Base-by-base conservation (phyloP, 2,888 invertebrate genomes). In the Pollenia griseotomentosa region DNA sequence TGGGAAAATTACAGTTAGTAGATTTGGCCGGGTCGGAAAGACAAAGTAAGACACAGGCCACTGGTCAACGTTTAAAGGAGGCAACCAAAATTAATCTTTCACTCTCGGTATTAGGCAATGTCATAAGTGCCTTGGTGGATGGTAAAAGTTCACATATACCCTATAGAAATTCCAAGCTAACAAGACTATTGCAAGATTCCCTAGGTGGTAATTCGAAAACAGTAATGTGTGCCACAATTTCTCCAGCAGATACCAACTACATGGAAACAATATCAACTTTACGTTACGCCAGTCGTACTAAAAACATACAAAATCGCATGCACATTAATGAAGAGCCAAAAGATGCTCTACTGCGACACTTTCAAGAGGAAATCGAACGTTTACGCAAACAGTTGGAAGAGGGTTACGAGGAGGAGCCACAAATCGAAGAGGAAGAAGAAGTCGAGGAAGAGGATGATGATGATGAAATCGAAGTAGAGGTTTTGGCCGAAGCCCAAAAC, bases 1-100 rank as follows among this genome's bases (percentile, higher is more conserved):
- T 98, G 95, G 99, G 99, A 75, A 99, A 99, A 94, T 94, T 99
- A 78, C 99, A 99, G 94, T 95, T 99, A 71, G 99, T 99, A 0
- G 99, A 99, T 94, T 95, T 99, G 92, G 99, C 99, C 86, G 99
- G 99, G 73, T 99, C 99, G 0, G 99, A 99, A 93, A 95, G 99
- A 42, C 98, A 99, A 92, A 97, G 97, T 91, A 98, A 99, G 94
- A 99, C 99, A 0, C 99, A 99, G 90, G 98, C 99, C 0, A 96
- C 97, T 46, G 98, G 99, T 44, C 96, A 98, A 88, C 95, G 99
- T 1, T 94, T 99, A 77, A 97, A 98, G 91, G 99, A 99, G 94
- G 99, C 99, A 0, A 98, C 98, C 0, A 99, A 99, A 94, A 99
- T 99, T 89, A 99, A 99, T 94, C 95, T 99, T 87, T 99, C 99